Base-by-base conservation (phyloP, 2,888 invertebrate genomes). In the Vannuccia rotundouncinata region DNA sequence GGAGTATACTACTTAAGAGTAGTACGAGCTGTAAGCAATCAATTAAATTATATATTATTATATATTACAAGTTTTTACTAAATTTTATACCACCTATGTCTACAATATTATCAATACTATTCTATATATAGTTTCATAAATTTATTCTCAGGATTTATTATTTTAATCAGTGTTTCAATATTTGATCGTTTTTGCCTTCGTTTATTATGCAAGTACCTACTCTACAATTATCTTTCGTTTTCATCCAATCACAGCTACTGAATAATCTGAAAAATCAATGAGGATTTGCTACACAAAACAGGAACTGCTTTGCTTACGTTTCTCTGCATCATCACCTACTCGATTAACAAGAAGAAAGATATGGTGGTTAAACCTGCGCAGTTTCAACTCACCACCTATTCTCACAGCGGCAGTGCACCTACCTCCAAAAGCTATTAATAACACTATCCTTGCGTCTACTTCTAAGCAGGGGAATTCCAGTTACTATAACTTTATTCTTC, bases 401-500 rank as follows among this genome's bases (percentile, higher is more conserved):
- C 45, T 45, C 45, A 45, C 45, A 45, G 45, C 45, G 45, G 45
- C 45, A 45, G 45, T 45, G 45, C 45, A 45, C 45, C 45, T 45
- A 45, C 45, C 45, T 45, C 45, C 45, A 45, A 45, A 45, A 45
- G 45, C 45, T 45, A 45, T 45, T 45, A 45, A 45, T 45, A 45
- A 45, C 45, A 45, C 10, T 45, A 45, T 45, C 45, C 45, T 45
- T 5, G 45, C 45, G 45, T 45, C 45, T 45, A 45, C 45, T 45
- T 45, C 45, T 45, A 45, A 45, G 45, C 45, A 45, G 45, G 45
- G 45, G 45, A 45, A 45, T 45, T 45, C 45, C 45, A 45, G 5
- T 45, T 45, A 45, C 45, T 45, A 45, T 45, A 45, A 45, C 45
- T 66, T 66, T n/a, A 22, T 66, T 66, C 66, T 66, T n/a, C 66